Evolutionary conservation across 2,888 invertebrate genomes (phyloP), one percentile per base, ranked within the genome.

Genomic region (Palloptera scutellata): DNA sequence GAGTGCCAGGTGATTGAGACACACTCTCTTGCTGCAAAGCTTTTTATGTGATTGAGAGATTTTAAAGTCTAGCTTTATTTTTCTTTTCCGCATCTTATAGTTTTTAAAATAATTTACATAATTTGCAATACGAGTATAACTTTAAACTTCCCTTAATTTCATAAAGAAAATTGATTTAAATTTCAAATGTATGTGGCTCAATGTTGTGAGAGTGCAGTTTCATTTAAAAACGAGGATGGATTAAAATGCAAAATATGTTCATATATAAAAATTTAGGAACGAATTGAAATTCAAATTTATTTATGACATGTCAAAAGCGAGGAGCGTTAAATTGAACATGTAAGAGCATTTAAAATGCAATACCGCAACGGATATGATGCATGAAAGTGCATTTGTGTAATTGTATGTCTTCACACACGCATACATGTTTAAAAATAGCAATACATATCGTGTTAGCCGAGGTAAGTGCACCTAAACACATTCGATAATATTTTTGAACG

Each of bases 111-210:
- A 2, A 30, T 30, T 4, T 30, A 30, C 6, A n/a, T 30, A 30
- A 30, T 30, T 4, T 30, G 2, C 6, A 2, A 30, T 30, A 30
- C 6, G 30, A 30, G 3, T 30, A 4, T 30, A 4, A 30, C 30
- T 30, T 30, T 6, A 2, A 30, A 30, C 30, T 30, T n/a, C n/a
- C n/a, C n/a, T n/a, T n/a, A n/a, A n/a, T n/a, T n/a, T n/a, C n/a
- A n/a, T n/a, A n/a, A n/a, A 30, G 6, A 48, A 48, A 48, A 48
- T 48, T 48, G 51, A 48, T 48, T 48, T 48, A 48, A 48, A 48
- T 48, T 48, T 48, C n/a, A 8, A 48, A 48, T 8, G 51, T 48
- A 48, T 8, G 51, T 48, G 51, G 4, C 15, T 4, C 8, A 48
- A 48, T 48, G 2, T 48, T 48, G 4, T 4, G 51, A 15, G 6